phyloP scores from a whole-genome alignment of 2,888 invertebrate genomes.

The Hedya salicella region DNA sequence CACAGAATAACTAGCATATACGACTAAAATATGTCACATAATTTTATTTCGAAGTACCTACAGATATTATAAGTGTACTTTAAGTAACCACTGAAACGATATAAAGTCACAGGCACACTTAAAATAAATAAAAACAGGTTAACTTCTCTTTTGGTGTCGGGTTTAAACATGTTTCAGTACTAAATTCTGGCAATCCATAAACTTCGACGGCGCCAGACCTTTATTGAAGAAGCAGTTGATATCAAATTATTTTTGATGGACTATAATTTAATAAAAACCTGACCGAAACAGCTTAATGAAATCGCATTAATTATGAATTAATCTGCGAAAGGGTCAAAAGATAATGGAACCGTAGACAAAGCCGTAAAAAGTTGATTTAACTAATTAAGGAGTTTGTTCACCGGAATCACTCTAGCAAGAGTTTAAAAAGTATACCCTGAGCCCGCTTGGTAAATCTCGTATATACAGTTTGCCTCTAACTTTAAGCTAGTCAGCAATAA shows the following conservation, averaged over 20 bases:
- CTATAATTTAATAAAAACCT: constrained; percentile 26
- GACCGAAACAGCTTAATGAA: constrained; percentile 35
- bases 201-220: constrained; percentile 31
- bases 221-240: constrained; percentile 29
- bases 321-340: constrained; percentile 37
- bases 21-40: too few species aligned
- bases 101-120: too few species aligned
- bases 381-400: constrained; percentile 34
- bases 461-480: not conserved
- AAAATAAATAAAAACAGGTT: too few species aligned
- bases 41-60: too few species aligned
- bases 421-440: not conserved
- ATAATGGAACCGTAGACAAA: constrained; percentile 39
- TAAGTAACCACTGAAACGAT: too few species aligned
- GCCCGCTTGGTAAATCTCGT: not conserved
- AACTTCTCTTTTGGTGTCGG: too few species aligned
- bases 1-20: too few species aligned
- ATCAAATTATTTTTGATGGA: constrained; percentile 29
- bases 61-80: too few species aligned
- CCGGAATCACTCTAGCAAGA: not conserved
- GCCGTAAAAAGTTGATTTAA: constrained; percentile 33
- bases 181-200: constrained; percentile 18
- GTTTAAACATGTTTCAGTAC: too few species aligned
- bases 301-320: constrained; percentile 37
- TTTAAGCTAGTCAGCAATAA: not conserved